phyloP scores from a whole-genome alignment of 2,888 invertebrate species.

The Plagiodera versicolora region DNA sequence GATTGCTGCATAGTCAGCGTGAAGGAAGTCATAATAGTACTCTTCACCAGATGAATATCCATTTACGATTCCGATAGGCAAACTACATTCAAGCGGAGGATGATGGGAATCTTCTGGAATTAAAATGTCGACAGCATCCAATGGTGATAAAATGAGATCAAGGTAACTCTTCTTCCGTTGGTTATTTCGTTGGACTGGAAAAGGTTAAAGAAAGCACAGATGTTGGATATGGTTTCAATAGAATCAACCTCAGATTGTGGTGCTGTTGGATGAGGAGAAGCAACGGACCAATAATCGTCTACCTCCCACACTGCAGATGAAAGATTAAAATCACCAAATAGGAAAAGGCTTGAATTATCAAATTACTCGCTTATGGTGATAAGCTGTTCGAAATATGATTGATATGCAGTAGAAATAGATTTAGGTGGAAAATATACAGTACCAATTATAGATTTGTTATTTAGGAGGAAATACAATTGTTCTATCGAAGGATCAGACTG shows the following conservation, averaged over 20 bases:
- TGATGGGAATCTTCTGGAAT: too few species aligned
- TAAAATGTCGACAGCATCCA: slow-evolving; percentile 7
- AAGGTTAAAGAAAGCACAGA: slow-evolving; percentile 11
- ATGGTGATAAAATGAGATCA: slow-evolving; percentile 10
- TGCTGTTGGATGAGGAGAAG: slow-evolving; percentile 11
- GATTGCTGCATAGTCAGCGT: not conserved
- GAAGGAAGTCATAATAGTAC: too few species aligned
- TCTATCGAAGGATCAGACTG: slow-evolving; percentile 11
- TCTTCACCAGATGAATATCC: not conserved
- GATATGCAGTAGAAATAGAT: slow-evolving; percentile 8
- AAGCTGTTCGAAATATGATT: slow-evolving; percentile 11
- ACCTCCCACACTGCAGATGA: slow-evolving; percentile 11
- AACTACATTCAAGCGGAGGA: slow-evolving; percentile 11
- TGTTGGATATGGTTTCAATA: slow-evolving; percentile 12
- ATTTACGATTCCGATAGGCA: not conserved
- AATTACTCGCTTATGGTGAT: too few species aligned
- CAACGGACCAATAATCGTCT: slow-evolving; percentile 13
- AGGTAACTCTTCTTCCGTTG: slow-evolving; percentile 5
- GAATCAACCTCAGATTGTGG: slow-evolving; percentile 3
- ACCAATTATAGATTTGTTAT: too few species aligned
- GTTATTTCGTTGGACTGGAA: slow-evolving; percentile 1
- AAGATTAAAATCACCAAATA: slow-evolving; percentile 9
- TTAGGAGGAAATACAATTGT: slow-evolving; percentile 8
- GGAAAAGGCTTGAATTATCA: too few species aligned
- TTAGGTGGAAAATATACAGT: too few species aligned